Evolutionary conservation across 1,140 invertebrate species (phyloP).

Genomic region (Cydia splendana): DNA sequence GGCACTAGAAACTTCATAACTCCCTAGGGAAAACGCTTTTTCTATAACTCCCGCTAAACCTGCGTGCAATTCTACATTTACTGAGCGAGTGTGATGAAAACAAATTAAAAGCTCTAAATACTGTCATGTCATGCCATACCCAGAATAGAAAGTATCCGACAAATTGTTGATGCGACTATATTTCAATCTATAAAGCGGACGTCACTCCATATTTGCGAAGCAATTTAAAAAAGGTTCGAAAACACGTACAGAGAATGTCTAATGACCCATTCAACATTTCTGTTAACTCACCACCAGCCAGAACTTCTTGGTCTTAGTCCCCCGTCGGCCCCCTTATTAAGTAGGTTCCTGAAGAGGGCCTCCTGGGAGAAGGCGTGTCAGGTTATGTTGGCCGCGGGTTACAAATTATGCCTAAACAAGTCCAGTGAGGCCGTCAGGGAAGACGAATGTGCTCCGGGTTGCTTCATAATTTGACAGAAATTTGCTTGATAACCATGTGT

Average conservation of each 20-base stretch:
- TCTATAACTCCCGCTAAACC: too few species aligned
- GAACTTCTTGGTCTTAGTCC: neutral
- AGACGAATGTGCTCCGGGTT: slow-evolving; percentile 47
- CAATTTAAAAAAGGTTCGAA: slow-evolving; percentile 41
- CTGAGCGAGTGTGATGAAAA: too few species aligned
- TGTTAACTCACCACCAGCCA: slow-evolving; percentile 44
- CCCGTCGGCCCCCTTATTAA: neutral
- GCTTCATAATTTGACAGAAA: slow-evolving; percentile 31
- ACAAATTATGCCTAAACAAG: slow-evolving; percentile 53
- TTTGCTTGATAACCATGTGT: slow-evolving; percentile 23
- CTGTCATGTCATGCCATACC: neutral
- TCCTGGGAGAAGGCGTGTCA: slow-evolving; percentile 1
- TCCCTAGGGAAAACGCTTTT: too few species aligned
- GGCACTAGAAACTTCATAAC: too few species aligned
- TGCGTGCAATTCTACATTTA: too few species aligned
- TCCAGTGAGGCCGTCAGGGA: slow-evolving; percentile 48
- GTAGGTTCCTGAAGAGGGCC: neutral
- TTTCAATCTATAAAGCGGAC: slow-evolving; percentile 17
- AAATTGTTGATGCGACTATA: slow-evolving; percentile 3
- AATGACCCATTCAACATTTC: slow-evolving; percentile 52
- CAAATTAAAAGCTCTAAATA: neutral
- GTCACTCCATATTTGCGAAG: slow-evolving; percentile 27
- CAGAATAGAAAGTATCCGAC: neutral
- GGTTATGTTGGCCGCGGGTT: slow-evolving; percentile 39
- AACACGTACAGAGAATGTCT: slow-evolving; percentile 42